These are phyloP conservation scores for Saturnia japonica DNA, from an alignment of 2,888 invertebrate genomes.

Conservation along the genomic window DNA sequence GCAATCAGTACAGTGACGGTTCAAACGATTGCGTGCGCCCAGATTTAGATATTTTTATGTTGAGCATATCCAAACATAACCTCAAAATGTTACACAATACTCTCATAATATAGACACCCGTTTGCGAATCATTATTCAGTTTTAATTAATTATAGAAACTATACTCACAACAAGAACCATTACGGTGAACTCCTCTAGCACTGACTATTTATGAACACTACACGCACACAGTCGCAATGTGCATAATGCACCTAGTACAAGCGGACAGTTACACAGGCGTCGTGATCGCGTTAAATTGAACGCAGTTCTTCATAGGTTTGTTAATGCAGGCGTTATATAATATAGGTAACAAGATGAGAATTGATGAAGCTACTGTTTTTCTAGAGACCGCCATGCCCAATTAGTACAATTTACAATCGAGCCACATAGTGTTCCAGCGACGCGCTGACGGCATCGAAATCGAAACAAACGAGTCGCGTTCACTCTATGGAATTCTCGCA, in stretches of 20 bases:
- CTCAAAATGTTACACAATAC: slow-evolving; percentile 63
- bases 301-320: slow-evolving; percentile 62
- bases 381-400: slow-evolving; percentile 75
- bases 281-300: slow-evolving; percentile 52
- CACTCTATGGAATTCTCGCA: slow-evolving; percentile 73
- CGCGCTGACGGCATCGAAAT: slow-evolving; percentile 76
- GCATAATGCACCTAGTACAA: slow-evolving; percentile 69
- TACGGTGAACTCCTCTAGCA: slow-evolving; percentile 68
- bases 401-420: slow-evolving; percentile 78
- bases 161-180: slow-evolving; percentile 74
- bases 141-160: slow-evolving; percentile 45
- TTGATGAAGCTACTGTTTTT: slow-evolving; percentile 72
- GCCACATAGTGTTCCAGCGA: slow-evolving; percentile 68
- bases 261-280: slow-evolving; percentile 60
- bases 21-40: slow-evolving; percentile 22
- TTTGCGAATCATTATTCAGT: slow-evolving; percentile 38
- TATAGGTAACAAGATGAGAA: slow-evolving; percentile 59
- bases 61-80: slow-evolving; percentile 64
- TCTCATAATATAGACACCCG: slow-evolving; percentile 32
- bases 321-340: slow-evolving; percentile 59
- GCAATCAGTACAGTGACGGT: slow-evolving; percentile 26
- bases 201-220: slow-evolving; percentile 77
- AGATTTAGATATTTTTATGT: slow-evolving; percentile 44
- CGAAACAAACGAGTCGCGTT: slow-evolving; percentile 74
- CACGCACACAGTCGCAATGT: slow-evolving; percentile 70